Base-by-base conservation (phyloP, 2,113 vertebrate genomes). In the Atractosteus spatula region DNA sequence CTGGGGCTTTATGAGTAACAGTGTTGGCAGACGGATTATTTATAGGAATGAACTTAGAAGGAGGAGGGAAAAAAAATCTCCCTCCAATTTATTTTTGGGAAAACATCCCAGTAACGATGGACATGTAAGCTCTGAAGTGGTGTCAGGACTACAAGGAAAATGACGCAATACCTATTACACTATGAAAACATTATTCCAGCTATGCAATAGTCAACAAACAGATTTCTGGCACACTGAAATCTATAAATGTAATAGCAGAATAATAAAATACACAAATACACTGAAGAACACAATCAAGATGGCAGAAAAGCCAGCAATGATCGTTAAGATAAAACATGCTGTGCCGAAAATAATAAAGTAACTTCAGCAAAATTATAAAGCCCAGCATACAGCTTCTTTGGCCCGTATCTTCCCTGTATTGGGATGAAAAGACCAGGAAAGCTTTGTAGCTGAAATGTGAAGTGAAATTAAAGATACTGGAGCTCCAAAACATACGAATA, bases 41-140 rank as follows among this genome's bases (percentile, higher is more conserved):
- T 82, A 82, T 79, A 80, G 77, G 83, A 80, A 69, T 78, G 73
- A 86, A 83, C 82, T 85, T 75, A 84, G 71, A 83, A 76, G 76
- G 78, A 10, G 44, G 63, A 80, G 76, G 78, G 74, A 67, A 76
- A 83, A 82, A 79, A 81, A 82, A 85, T 83, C 82, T 78, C 84
- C 79, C 74, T 83, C 82, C 83, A 79, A 81, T 84, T 86, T 83
- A 62, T 81, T 74, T 69, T 76, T 88, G 82, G 70, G 62, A 62
- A 64, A 64, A 56, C 3, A 57, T 86, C 81, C 81, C 78, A 78
- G 77, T 56, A 44, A 66, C 13, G 68, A 72, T 71, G 63, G 81
- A 70, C 68, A 76, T 81, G 66, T 79, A 69, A 72, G 57, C 71
- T 77, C 73, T 78, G 62, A 77, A 78, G 76, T 82, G 64, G 76